phyloP scores from a whole-genome alignment of 1,140 invertebrate genomes.

The Nymphalis io region DNA sequence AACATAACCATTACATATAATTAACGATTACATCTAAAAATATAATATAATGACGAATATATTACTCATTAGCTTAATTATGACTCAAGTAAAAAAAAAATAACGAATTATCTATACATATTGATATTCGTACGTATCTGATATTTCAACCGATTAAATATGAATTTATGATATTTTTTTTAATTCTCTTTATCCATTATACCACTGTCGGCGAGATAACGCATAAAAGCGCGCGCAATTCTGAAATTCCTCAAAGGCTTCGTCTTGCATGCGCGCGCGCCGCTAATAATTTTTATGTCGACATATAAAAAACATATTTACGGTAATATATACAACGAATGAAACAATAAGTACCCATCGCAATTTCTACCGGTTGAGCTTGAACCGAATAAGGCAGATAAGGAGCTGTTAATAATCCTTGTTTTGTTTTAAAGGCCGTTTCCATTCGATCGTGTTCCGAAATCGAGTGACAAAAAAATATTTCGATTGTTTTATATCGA shows the following conservation, averaged over 20 bases:
- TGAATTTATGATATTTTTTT: conserved; percentile 7
- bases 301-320: conserved; percentile 39
- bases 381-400: conserved; percentile 32
- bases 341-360: conserved; percentile 38
- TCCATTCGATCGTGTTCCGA: not conserved
- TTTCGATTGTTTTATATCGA: conserved; percentile 30
- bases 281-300: conserved; percentile 35
- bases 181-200: conserved; percentile 1
- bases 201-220: conserved; percentile 13
- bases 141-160: conserved; percentile 7
- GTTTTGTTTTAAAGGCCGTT: conserved; percentile 17
- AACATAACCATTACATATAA: too few species aligned
- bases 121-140: not conserved
- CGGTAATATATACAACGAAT: conserved; percentile 40
- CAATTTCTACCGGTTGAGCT: conserved; percentile 36
- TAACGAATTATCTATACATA: too few species aligned
- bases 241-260: conserved; percentile 20
- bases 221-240: conserved; percentile 4
- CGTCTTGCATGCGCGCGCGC: conserved; percentile 33
- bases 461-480: conserved; percentile 10
- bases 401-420: conserved; percentile 21
- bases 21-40: too few species aligned
- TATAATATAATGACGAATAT: too few species aligned
- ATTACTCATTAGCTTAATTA: too few species aligned
- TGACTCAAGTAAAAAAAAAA: too few species aligned